Percentiles rank a stretch among this genome's conserved stretches.
These are phyloP conservation scores for Ochropleura plecta DNA, from an alignment of 2,888 invertebrate species.

Conservation along the genomic window DNA sequence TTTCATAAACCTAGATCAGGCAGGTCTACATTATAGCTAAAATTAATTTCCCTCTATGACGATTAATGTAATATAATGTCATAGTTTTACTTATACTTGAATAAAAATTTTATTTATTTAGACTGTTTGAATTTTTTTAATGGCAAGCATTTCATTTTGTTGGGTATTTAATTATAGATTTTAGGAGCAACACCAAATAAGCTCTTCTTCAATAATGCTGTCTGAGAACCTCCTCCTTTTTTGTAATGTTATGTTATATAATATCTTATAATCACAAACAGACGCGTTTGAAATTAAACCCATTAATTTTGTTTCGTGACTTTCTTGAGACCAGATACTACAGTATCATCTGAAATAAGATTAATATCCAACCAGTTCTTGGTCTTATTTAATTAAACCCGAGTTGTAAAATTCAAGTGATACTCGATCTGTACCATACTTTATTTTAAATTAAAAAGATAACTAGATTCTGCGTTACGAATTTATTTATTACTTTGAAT, in stretches of 20 bases:
- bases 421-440: not conserved
- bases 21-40: too few relatives aligned
- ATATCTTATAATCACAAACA: not conserved
- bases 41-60: too few relatives aligned
- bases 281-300: constrained; percentile 20
- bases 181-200: too few relatives aligned
- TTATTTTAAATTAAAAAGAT: not conserved
- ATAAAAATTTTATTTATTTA: too few relatives aligned
- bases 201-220: too few relatives aligned
- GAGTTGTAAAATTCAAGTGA: not conserved
- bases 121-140: too few relatives aligned
- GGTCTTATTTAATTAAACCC: constrained; percentile 18
- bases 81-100: too few relatives aligned
- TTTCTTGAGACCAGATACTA: constrained; percentile 6
- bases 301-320: constrained; percentile 11
- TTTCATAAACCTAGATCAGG: too few relatives aligned
- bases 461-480: not conserved
- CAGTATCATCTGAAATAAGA: constrained; percentile 15
- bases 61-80: too few relatives aligned
- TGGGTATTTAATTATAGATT: too few relatives aligned
- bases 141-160: too few relatives aligned
- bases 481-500: not conserved
- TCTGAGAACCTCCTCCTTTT: too few relatives aligned
- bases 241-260: not conserved
- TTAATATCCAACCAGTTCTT: constrained; percentile 8